phyloP scores from a whole-genome alignment of 2,888 invertebrate genomes.

The Mythimna ferrago region DNA sequence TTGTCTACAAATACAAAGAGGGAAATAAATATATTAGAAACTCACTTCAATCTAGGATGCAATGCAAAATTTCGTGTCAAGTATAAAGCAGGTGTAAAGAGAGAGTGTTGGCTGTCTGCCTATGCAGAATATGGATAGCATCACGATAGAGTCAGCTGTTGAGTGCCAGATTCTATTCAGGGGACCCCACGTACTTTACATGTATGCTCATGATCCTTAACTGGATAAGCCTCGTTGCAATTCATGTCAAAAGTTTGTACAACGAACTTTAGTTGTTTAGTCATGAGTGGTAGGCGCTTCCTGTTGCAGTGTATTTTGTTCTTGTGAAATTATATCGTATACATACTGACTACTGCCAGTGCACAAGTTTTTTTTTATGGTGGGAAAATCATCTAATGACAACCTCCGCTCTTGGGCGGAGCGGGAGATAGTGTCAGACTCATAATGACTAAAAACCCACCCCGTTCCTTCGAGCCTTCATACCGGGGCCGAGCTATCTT shows the following conservation, averaged over 20 bases:
- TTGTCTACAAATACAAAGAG: background rate
- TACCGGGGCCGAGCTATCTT: too few species aligned
- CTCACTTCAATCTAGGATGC: constrained; percentile 1
- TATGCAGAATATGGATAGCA: constrained; percentile 46
- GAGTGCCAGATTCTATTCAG: constrained; percentile 47
- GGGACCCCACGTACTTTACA: constrained; percentile 28
- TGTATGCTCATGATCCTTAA: constrained; percentile 21
- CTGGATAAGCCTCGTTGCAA: constrained; percentile 34
- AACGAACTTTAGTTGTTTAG: background rate
- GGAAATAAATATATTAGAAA: constrained; percentile 20
- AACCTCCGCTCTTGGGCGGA: too few species aligned
- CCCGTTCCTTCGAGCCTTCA: too few species aligned
- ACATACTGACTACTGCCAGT: too few species aligned
- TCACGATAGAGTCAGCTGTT: constrained; percentile 44
- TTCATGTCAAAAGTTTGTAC: constrained; percentile 14
- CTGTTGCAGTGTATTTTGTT: too few species aligned
- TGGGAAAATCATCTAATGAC: too few species aligned
- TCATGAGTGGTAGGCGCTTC: background rate
- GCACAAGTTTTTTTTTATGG: too few species aligned
- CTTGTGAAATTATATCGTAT: too few species aligned
- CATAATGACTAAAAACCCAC: too few species aligned
- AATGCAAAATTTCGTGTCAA: constrained; percentile 39
- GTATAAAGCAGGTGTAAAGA: constrained; percentile 56
- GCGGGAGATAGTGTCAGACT: too few species aligned
- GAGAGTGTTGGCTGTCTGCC: constrained; percentile 63